phyloP scores from a whole-genome alignment of 2,888 invertebrate genomes.

The Eupithecia tripunctaria region DNA sequence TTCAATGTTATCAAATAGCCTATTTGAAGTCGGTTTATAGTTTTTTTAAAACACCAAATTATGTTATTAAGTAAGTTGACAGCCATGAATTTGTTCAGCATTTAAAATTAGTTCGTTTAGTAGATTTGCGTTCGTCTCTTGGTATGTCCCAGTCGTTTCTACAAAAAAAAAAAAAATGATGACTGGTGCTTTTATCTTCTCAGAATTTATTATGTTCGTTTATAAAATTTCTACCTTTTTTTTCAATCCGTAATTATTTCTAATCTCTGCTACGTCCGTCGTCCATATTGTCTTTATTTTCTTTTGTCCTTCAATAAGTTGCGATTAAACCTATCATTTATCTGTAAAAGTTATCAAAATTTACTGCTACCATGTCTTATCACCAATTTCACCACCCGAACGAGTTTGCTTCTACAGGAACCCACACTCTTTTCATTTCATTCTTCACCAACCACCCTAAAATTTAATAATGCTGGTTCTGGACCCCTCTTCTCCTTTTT shows the following conservation, averaged over 20 bases:
- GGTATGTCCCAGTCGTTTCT: background rate
- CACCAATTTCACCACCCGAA: background rate
- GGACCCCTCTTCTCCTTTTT: background rate
- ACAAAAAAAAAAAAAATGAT: background rate
- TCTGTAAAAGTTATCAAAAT: background rate
- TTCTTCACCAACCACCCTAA: background rate
- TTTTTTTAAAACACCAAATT: no score
- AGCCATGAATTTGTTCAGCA: background rate
- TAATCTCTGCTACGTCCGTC: background rate
- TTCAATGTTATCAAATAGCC: no score
- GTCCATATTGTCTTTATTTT: background rate
- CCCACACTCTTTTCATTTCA: background rate
- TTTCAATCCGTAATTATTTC: background rate
- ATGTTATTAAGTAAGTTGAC: background rate
- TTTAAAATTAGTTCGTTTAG: background rate
- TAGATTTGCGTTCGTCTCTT: background rate
- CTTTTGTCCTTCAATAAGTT: background rate
- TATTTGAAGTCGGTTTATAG: no score
- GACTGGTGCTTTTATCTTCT: background rate
- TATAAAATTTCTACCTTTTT: background rate
- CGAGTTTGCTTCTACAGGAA: background rate
- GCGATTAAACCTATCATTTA: background rate
- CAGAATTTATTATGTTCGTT: background rate
- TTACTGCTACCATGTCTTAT: background rate
- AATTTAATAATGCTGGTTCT: background rate